Conservation (phyloP, 1,140 invertebrate species). For the Brachionus manjavacas region DNA sequence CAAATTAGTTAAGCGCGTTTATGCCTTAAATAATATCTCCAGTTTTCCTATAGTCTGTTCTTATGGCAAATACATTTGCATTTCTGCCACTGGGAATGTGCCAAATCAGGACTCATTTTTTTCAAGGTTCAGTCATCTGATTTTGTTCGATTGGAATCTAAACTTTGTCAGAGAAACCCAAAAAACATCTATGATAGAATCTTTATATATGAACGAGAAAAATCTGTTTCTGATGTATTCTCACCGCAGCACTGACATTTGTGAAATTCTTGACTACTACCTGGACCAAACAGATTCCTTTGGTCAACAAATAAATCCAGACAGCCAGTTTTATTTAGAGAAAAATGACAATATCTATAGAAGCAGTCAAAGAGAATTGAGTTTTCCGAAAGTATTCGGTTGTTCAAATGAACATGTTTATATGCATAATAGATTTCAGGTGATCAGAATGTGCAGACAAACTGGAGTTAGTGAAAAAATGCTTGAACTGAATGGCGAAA, state of each 20-base stretch:
- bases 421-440: background rate
- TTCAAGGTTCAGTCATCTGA: background rate
- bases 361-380: background rate
- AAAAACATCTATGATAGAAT: background rate
- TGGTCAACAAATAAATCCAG: background rate
- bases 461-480: background rate
- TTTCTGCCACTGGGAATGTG: background rate
- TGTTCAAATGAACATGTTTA: background rate
- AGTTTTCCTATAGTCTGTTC: constrained; percentile 6
- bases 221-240: background rate
- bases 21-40: background rate
- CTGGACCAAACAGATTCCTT: background rate
- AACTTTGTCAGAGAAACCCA: background rate
- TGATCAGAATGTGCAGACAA: background rate
- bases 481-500: background rate
- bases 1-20: background rate
- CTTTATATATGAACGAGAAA: background rate
- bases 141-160: background rate
- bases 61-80: background rate
- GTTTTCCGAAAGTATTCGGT: background rate
- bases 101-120: background rate
- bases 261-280: background rate
- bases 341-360: background rate
- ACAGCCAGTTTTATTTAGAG: background rate
- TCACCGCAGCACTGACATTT: background rate